A percentile compares a stretch with the other conserved stretches of the same genome.
These are phyloP conservation scores for Cepaea hortensis DNA, from an alignment of 2,888 invertebrate genomes.

Conservation along the genomic window DNA sequence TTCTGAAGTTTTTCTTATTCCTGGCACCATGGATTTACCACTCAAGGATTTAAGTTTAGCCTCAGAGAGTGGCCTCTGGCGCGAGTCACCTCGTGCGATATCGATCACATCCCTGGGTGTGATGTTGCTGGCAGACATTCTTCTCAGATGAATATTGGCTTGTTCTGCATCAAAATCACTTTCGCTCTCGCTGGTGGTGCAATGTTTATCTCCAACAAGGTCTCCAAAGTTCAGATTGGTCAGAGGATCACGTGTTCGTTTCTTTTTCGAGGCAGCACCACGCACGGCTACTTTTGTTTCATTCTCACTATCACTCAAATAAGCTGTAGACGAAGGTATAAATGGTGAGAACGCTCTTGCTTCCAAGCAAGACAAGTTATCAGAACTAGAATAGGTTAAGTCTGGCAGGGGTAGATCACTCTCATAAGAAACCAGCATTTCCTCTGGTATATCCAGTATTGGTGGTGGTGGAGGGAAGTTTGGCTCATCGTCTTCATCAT, in stretches of 20 bases:
- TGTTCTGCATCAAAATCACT: conserved; percentile 57
- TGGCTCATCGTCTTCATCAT: conserved; percentile 51
- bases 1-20: conserved; percentile 33
- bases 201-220: conserved; percentile 56
- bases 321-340: not conserved
- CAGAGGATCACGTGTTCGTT: conserved; percentile 63
- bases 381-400: not conserved
- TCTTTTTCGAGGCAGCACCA: not conserved
- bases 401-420: conserved; percentile 46
- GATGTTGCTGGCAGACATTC: conserved; percentile 23
- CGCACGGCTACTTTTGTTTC: not conserved
- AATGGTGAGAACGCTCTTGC: not conserved
- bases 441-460: conserved; percentile 44
- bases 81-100: not conserved
- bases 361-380: conserved; percentile 23
- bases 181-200: conserved; percentile 65
- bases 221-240: conserved; percentile 61
- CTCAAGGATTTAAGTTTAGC: not conserved
- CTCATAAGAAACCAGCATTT: conserved; percentile 45
- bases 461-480: conserved; percentile 47
- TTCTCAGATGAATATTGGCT: conserved; percentile 35
- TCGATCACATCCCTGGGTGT: not conserved
- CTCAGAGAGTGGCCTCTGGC: conserved; percentile 6
- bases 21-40: not conserved
- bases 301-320: conserved; percentile 35